Base-by-base conservation (phyloP, 2,113 vertebrate species). In the Reinhardtius hippoglossoides region DNA sequence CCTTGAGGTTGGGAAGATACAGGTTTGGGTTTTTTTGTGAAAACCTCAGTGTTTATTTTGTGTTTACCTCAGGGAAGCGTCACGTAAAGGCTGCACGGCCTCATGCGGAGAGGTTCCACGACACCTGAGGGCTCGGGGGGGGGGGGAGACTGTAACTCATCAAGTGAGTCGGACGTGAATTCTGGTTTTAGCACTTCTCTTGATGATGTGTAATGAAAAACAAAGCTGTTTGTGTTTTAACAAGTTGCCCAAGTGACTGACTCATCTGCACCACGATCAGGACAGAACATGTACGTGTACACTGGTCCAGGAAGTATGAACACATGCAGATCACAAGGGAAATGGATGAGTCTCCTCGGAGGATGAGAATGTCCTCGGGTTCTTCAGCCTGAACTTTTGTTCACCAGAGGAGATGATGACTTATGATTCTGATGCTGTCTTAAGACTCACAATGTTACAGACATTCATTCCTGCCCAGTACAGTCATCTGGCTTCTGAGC, bases 111-210 rank as follows among this genome's bases (percentile, higher is more conserved):
- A 71, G 68, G 44, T 24, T 83, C 77, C 73, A 65, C 23, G 12
- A 71, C 37, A 80, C 87, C 80, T 42, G 56, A 86, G 88, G 85
- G 71, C 87, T 82, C 83, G 72, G 23, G 23, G 31, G 37, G 74
- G 70, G 44, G 14, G 46, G 4, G 0, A 83, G 69, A 83, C 48
- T 14, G 44, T 52, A 75, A 70, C 63, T 82, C 42, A 40, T 87
- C 60, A 63, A 63, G 58, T 37, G 57, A 88, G 65, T 77, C 21
- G n/a, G 24, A 84, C 58, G 35, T 12, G 48, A 31, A 31, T 79
- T 31, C 74, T 57, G 44, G 60, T n/a, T 73, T 68, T 48, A 57
- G 48, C 20, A 1, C 26, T 54, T 62, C 21, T 72, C 35, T 56
- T 57, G 13, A 23, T 5, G 4, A 4, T 56, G 16, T 48, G 15